Evolutionary conservation across 2,113 vertebrate species (phyloP), one percentile per base, ranked within the genome.

Genomic region (cattle (Bos taurus)): DNA sequence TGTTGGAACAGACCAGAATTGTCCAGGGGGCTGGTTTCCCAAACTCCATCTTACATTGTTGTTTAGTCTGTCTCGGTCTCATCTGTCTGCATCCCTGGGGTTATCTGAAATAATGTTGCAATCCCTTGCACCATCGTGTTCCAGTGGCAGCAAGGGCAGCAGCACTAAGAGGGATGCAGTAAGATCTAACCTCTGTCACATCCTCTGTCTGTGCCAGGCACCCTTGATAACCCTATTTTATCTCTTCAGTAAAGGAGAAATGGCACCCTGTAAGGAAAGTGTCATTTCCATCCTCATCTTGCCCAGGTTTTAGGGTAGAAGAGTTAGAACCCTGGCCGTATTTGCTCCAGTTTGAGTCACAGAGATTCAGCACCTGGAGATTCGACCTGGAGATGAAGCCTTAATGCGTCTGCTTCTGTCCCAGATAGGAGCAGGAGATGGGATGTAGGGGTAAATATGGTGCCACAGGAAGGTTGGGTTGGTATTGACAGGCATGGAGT

Each of bases 371-470:
- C 43, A 40, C 67, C 19, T 71, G n/a, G 62, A 64, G 62, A 64
- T 78, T 84, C 56, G 88, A 82, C n/a, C 78, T 52, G 28, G 8
- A 30, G 59, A 3, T 11, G 48, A 16, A 5, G 8, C 7, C 5
- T 43, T 7, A 3, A 15, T 14, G 59, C n/a, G 7, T 17, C 48
- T 16, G 7, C 71, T 82, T 59, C 71, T 80, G 11, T 16, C 12
- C 54, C 21, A 23, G 33, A 59, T 13, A 28, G 25, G 12, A 81
- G 52, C 43, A 33, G 67, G 26, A 33, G 25, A 21, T 52, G 64
- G 77, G 54, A 21, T 8, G 0, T 2, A n/a, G 17, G 5, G 2
- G 1, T 59, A n/a, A 17, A 10, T 15, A 15, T 6, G 14, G 56
- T n/a, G 3, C 26, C 43, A 2, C 10, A 16, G 40, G 16, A 36